phyloP scores from a whole-genome alignment of 1,140 invertebrate species.

The Drosophila azteca region DNA sequence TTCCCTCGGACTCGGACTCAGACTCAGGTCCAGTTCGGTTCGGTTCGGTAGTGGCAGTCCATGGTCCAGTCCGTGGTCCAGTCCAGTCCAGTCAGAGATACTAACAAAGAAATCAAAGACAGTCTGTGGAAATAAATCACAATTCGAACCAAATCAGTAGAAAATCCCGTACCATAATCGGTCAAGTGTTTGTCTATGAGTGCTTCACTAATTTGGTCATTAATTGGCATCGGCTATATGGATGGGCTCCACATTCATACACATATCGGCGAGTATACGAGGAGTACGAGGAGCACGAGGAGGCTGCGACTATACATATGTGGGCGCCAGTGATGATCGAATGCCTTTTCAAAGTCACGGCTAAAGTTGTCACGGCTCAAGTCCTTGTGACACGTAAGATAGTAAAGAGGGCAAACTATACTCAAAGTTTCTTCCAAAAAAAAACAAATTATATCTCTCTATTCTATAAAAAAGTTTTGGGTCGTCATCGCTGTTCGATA shows the following conservation, averaged over 20 bases:
- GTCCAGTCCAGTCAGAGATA: slow-evolving; percentile 28
- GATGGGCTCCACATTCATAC: slow-evolving; percentile 34
- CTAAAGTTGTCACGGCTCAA: background rate
- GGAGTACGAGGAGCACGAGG: slow-evolving; percentile 5
- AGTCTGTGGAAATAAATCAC: slow-evolving; percentile 80
- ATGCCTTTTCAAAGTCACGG: background rate
- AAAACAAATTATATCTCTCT: background rate
- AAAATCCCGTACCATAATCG: slow-evolving; percentile 77
- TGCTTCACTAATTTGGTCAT: slow-evolving; percentile 82
- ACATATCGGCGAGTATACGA: slow-evolving; percentile 11
- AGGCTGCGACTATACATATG: slow-evolving; percentile 8
- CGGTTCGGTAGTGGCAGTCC: background rate
- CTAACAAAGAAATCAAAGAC: slow-evolving; percentile 81
- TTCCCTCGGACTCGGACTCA: slow-evolving; percentile 44
- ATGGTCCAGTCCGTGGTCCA: too few relatives aligned
- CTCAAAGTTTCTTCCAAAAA: background rate
- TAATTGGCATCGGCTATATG: slow-evolving; percentile 79
- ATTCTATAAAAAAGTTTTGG: too few relatives aligned
- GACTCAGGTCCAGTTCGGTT: slow-evolving; percentile 2
- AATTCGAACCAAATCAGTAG: slow-evolving; percentile 82
- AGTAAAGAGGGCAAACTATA: background rate
- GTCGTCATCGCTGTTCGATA: too few relatives aligned
- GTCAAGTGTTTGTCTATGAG: slow-evolving; percentile 79
- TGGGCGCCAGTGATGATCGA: slow-evolving; percentile 25
- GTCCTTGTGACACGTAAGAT: too few relatives aligned